phyloP scores from a whole-genome alignment of 2,888 invertebrate species.

The Leptodirus hochenwartii region DNA sequence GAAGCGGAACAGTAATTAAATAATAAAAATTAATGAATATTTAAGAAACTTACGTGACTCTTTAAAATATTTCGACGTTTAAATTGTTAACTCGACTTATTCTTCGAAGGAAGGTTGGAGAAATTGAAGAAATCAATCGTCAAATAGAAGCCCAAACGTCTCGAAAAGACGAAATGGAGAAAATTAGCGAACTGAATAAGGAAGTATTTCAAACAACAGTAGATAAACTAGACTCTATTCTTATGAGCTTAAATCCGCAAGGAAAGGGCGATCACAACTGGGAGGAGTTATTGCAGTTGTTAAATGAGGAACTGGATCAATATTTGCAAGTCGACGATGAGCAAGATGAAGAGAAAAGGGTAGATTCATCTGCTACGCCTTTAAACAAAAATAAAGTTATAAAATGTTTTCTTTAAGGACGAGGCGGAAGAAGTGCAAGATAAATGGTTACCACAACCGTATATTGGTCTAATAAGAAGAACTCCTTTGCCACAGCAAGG shows the following conservation, averaged over 20 bases:
- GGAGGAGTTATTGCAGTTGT: too few relatives aligned
- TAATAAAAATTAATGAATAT: conserved; percentile 1
- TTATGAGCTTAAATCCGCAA: conserved; percentile 12
- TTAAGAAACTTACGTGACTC: not conserved
- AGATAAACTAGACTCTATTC: conserved; percentile 13
- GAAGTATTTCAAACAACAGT: conserved; percentile 14
- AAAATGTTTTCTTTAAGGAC: conserved; percentile 8
- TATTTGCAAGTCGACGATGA: too few relatives aligned
- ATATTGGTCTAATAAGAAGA: conserved; percentile 21
- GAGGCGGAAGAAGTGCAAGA: conserved; percentile 18
- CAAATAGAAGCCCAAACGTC: conserved; percentile 34
- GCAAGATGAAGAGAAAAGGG: too few relatives aligned
- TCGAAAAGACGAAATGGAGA: conserved; percentile 25
- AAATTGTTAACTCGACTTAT: not conserved
- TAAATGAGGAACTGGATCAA: too few relatives aligned
- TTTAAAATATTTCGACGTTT: not conserved
- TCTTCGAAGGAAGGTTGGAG: conserved; percentile 46
- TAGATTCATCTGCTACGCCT: too few relatives aligned
- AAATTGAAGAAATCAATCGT: conserved; percentile 42
- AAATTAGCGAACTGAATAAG: conserved; percentile 14
- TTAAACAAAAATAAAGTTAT: conserved; percentile 2
- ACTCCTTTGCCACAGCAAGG: conserved; percentile 23
- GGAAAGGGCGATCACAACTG: conserved; percentile 5
- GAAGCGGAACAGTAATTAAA: conserved; percentile 57
- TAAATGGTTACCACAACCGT: conserved; percentile 23